Evolutionary conservation across 2,797 vertebrate species (phyloP), one percentile per base, ranked within the genome.

Genomic region (Anniella stebbinsi): DNA sequence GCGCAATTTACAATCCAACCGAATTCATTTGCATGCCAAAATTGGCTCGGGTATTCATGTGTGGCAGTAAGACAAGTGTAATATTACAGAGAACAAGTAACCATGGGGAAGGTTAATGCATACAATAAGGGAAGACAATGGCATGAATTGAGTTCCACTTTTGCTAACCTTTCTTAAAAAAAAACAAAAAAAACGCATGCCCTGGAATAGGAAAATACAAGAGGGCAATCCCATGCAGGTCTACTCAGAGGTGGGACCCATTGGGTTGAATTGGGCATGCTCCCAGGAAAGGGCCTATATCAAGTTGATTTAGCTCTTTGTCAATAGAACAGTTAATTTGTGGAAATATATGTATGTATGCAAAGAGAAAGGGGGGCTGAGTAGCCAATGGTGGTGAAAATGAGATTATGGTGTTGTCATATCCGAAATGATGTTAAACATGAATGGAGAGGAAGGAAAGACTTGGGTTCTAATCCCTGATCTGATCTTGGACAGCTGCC

Each of bases 11-110:
- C 98, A 98, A 98, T 97, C 96, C 97, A 95, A 96, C 96, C 94
- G 95, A 97, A 98, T 98, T 98, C 98, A 99, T 99, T 99, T 98
- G 98, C 98, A 98, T 99, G 98, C 98, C 98, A 98, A 98, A 98
- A 98, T 98, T 98, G 98, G 98, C 98, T 98, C 97, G 95, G 95
- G 97, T 97, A 97, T 98, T 98, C 95, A 98, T 98, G 98, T 98
- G 98, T 98, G 98, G 97, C 98, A 95, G 97, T 97, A 97, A 98
- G 98, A 98, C 98, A 98, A 98, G 98, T 99, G 98, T 98, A 98
- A 98, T 98, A 98, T 98, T 98, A 98, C 97, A 95, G 95, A 96
- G 98, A 98, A 98, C 98, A 98, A 98, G 98, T 98, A 98, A 98
- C 98, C 97, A 96, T 97, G 98, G 98, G 98, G 98, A 98, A 98